These are phyloP conservation scores for Channa maculata DNA, from an alignment of 2,113 vertebrate genomes.

Conservation along the genomic window DNA sequence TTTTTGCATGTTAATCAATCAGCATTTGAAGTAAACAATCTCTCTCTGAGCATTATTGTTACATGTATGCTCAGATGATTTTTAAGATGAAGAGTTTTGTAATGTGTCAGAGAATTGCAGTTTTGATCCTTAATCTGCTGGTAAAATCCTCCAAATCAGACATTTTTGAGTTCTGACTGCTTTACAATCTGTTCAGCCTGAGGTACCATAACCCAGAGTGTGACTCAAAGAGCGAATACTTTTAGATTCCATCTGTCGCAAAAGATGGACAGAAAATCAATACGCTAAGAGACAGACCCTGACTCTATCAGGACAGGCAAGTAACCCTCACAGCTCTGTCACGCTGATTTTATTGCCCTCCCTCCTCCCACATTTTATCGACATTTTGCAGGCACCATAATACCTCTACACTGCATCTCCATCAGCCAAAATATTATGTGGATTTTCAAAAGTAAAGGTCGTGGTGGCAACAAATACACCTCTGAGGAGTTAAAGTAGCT, in stretches of 20 bases:
- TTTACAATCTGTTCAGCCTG: background rate
- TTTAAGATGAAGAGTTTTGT: background rate
- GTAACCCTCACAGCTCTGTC: background rate
- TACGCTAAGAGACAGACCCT: background rate
- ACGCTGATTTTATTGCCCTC: background rate
- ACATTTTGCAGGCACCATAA: background rate
- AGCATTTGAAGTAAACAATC: background rate
- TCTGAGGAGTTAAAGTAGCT: background rate
- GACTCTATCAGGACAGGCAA: background rate
- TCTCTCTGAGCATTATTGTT: background rate
- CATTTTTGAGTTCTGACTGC: background rate
- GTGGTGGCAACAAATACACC: background rate
- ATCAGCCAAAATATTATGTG: background rate
- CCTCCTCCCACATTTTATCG: constrained; percentile 19
- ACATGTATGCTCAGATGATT: background rate
- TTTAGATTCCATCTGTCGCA: constrained; percentile 20
- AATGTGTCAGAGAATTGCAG: background rate
- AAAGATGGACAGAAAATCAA: constrained; percentile 9
- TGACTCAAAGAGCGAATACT: background rate
- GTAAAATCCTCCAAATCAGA: background rate
- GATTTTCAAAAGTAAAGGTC: background rate
- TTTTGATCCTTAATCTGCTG: background rate
- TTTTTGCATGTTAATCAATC: background rate
- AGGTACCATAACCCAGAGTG: background rate
- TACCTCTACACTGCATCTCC: constrained; percentile 8